Evolutionary conservation across 2,888 invertebrate species (phyloP).

Genomic region (Polymixis flavicincta): DNA sequence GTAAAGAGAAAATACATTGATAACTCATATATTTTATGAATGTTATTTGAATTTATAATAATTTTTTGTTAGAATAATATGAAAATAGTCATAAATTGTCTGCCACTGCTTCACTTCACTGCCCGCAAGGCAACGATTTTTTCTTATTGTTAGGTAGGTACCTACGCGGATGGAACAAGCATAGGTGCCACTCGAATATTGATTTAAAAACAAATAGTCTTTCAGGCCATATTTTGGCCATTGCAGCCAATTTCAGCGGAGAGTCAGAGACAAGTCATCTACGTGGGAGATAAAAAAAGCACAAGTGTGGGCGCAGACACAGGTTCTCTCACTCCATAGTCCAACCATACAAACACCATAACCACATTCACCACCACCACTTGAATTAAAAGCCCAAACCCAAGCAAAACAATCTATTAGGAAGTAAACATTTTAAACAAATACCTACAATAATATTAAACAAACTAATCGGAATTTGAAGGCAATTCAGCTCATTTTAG

Average conservation of each 20-base stretch:
- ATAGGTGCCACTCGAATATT: background rate
- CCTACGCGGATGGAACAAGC: background rate
- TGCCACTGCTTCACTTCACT: no score
- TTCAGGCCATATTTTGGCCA: no score
- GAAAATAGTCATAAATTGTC: background rate
- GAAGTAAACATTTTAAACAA: background rate
- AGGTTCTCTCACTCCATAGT: no score
- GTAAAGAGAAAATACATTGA: slow-evolving; percentile 42
- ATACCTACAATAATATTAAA: background rate
- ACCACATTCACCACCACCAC: no score
- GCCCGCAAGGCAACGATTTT: background rate
- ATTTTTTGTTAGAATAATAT: background rate
- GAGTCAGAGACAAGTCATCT: no score
- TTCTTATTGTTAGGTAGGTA: no score
- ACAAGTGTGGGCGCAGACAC: no score
- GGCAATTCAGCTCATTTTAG: slow-evolving; percentile 31
- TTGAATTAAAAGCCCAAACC: background rate
- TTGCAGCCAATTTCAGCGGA: no score
- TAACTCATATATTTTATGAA: background rate
- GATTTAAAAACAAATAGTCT: no score
- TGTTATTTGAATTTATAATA: background rate
- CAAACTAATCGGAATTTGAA: slow-evolving; percentile 34
- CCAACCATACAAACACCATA: no score
- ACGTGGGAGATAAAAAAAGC: no score
- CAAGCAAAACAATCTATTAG: background rate